Base-by-base conservation (phyloP, 2,888 invertebrate species). In the Therioaphis trifolii region DNA sequence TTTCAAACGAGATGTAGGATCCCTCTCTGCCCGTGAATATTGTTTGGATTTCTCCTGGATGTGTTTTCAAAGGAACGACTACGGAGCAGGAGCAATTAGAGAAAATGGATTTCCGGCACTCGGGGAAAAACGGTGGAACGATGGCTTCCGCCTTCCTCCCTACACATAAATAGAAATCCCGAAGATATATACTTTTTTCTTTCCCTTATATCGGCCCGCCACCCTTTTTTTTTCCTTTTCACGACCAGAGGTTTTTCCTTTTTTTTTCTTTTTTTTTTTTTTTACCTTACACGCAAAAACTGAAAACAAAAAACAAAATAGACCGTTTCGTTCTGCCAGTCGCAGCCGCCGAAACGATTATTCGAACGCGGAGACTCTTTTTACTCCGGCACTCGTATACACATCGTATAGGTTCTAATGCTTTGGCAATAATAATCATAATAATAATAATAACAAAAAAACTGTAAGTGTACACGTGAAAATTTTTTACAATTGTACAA, bases 101-200 rank as follows among this genome's bases (percentile, higher is more conserved):
- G 82, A 82, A 82, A 82, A 82, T 82, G 82, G 82, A 82, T 82
- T 74, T 82, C 82, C 82, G 82, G 82, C 74, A 82, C 82, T 82
- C 74, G 63, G 74, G 52, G 74, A 82, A 74, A 74, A 82, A 82
- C 74, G 82, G 82, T 52, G 80, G 72, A 82, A 82, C 80, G 74
- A 52, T 52, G 82, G 74, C 66, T 82, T 82, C 82, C 82, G 82
- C 61, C 29, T 74, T 3, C 15, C 11, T 40, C 12, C 2, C 27
- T 5, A 12, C 40, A 52, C 55, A 79, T 61, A 74, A 82, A 82
- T 74, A 61, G 40, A 82, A 82, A 74, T 82, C 74, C 82, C 74
- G 35, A 82, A 58, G 74, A 82, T 52, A 71, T 66, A 74, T 74
- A 72, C 74, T 72, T 66, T 66, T 49, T 52, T 2, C 40, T 52